Percentiles rank a stretch among this genome's conserved stretches.
Evolutionary conservation across 2,113 vertebrate species (phyloP).

Genomic region (Leptobrachium ailaonicum): DNA sequence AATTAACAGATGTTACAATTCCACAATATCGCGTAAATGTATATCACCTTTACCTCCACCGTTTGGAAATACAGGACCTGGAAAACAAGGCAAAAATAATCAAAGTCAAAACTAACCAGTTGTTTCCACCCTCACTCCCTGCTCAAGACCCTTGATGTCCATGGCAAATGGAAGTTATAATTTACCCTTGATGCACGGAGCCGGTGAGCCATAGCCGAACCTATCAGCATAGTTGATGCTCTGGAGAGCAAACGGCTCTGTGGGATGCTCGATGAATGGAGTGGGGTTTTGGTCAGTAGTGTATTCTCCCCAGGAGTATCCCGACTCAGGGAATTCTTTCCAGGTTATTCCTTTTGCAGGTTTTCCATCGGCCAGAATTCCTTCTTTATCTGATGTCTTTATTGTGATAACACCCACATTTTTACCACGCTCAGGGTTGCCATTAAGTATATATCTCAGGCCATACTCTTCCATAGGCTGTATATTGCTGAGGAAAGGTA

Average conservation of each 20-base stretch:
- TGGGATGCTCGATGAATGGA: background rate
- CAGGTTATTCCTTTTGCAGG: background rate
- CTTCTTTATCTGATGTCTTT: background rate
- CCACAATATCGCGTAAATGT: too few species aligned
- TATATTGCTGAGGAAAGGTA: constrained; percentile 7
- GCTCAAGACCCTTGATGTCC: too few species aligned
- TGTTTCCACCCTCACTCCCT: too few species aligned
- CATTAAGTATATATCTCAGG: background rate
- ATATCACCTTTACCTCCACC: too few species aligned
- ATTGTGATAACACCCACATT: constrained; percentile 16
- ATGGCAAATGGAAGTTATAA: background rate
- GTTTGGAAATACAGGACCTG: too few species aligned
- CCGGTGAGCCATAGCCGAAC: constrained; percentile 6
- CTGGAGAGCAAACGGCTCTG: background rate
- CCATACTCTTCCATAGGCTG: background rate
- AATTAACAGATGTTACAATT: too few species aligned
- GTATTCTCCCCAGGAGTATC: constrained; percentile 30
- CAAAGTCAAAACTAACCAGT: too few species aligned
- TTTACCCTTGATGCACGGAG: constrained; percentile 11
- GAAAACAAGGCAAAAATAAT: too few species aligned
- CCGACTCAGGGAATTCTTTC: constrained; percentile 9
- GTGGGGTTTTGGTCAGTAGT: background rate
- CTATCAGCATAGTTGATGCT: background rate
- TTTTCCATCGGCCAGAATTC: background rate
- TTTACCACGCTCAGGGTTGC: background rate